Evolutionary conservation across 2,888 invertebrate genomes (phyloP).

Genomic region (Arrhopalites spinosus): DNA sequence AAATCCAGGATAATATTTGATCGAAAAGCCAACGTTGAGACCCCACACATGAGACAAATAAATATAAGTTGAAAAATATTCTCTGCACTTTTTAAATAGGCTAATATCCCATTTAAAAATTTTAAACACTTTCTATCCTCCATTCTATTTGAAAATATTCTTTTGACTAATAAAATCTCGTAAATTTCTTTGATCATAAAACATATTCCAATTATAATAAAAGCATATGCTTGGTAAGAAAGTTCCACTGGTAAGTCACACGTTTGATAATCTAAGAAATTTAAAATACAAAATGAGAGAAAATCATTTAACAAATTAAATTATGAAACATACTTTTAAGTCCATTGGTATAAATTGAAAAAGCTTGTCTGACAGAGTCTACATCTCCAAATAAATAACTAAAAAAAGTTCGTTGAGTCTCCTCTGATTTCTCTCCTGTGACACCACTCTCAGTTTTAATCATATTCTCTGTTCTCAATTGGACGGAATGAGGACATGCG

Average conservation of each 20-base stretch:
- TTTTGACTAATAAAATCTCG: constrained; percentile 22
- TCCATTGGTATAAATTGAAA: background rate
- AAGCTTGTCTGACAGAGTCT: constrained; percentile 4
- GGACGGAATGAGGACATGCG: background rate
- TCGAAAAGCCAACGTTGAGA: constrained; percentile 21
- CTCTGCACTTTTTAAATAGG: constrained; percentile 25
- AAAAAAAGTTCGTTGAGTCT: background rate
- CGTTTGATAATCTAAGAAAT: background rate
- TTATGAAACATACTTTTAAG: constrained; percentile 1
- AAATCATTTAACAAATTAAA: background rate
- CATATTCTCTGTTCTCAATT: background rate
- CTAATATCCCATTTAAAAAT: background rate
- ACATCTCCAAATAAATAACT: constrained; percentile 11
- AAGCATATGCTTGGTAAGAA: constrained; percentile 1
- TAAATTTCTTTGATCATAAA: constrained; percentile 31
- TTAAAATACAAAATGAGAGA: background rate
- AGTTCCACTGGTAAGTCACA: constrained; percentile 6
- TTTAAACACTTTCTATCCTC: background rate
- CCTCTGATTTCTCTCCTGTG: background rate
- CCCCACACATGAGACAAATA: constrained; percentile 10
- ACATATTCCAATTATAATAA: constrained; percentile 15
- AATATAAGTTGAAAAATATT: constrained; percentile 26
- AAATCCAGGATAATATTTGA: constrained; percentile 5
- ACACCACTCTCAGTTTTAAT: background rate
- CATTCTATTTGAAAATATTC: constrained; percentile 9